A percentile compares a stretch with the other conserved stretches of the same genome.
These are phyloP conservation scores for Sebastes aleutianus DNA, from an alignment of 2,797 vertebrate species.

Conservation along the genomic window DNA sequence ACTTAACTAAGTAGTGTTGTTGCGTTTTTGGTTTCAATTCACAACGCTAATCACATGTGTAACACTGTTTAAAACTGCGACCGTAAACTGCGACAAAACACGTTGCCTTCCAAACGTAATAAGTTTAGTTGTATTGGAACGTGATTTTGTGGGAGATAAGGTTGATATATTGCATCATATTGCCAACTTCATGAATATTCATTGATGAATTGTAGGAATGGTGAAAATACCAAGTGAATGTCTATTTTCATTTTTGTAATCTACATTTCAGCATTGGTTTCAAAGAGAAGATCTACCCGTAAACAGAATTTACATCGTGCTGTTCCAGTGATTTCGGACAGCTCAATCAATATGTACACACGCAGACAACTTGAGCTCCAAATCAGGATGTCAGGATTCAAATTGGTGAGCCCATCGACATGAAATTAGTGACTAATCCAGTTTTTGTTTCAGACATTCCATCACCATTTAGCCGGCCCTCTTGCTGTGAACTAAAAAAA, in stretches of 20 bases:
- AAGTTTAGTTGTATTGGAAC: too few species aligned
- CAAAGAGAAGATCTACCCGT: background rate
- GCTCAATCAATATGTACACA: background rate
- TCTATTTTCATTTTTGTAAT: background rate
- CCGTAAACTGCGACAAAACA: too few species aligned
- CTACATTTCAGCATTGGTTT: background rate
- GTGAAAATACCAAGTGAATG: background rate
- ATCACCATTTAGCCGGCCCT: background rate
- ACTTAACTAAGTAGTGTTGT: too few species aligned
- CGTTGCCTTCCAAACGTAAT: too few species aligned
- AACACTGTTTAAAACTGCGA: too few species aligned
- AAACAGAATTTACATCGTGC: background rate
- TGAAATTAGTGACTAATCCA: constrained; percentile 2
- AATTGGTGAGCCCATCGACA: background rate
- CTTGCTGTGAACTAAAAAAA: constrained; percentile 21
- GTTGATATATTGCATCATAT: background rate
- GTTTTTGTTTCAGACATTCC: background rate
- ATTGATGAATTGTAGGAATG: background rate
- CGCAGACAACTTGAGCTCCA: background rate
- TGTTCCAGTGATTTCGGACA: background rate
- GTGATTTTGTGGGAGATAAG: too few species aligned
- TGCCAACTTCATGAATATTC: too few species aligned
- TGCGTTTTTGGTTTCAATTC: too few species aligned
- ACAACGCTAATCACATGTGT: too few species aligned
- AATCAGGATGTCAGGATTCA: background rate